Conservation (phyloP, 2,888 invertebrate genomes). For the Copidosoma aretas region DNA sequence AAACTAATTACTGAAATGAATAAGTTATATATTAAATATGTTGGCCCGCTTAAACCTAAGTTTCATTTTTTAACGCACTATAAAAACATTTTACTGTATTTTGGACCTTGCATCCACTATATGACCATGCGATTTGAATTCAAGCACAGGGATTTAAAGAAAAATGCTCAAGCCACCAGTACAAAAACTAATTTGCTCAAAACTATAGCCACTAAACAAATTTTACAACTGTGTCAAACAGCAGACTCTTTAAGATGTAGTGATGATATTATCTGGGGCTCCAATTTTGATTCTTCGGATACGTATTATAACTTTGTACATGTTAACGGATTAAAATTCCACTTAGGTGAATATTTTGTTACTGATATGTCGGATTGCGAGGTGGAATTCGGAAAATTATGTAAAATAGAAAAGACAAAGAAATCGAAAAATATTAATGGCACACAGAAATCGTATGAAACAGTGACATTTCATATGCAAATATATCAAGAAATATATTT, state of each 20-base stretch:
- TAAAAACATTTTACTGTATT: conserved; percentile 2
- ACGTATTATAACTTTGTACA: neutral
- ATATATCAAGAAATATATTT: neutral
- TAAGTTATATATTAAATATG: conserved; percentile 26
- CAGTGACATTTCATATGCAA: neutral
- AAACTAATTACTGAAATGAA: conserved; percentile 22
- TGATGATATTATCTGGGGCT: neutral
- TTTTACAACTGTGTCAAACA: neutral
- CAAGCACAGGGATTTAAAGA: conserved; percentile 22
- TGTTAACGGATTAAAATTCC: neutral
- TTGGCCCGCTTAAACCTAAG: conserved; percentile 32
- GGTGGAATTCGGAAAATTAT: neutral
- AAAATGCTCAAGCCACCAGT: neutral
- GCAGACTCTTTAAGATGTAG: neutral
- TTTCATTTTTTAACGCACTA: conserved; percentile 34
- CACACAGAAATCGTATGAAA: neutral
- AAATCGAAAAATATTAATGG: neutral
- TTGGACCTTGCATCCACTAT: conserved; percentile 33
- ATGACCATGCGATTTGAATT: conserved; percentile 22
- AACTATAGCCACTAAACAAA: conserved; percentile 5
- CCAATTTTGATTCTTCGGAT: neutral
- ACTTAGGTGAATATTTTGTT: neutral
- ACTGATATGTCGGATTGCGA: neutral
- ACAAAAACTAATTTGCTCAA: neutral
- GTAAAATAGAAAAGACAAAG: neutral